Base-by-base conservation (phyloP, 2,888 invertebrate species). In the Trissolcus brochymenae region DNA sequence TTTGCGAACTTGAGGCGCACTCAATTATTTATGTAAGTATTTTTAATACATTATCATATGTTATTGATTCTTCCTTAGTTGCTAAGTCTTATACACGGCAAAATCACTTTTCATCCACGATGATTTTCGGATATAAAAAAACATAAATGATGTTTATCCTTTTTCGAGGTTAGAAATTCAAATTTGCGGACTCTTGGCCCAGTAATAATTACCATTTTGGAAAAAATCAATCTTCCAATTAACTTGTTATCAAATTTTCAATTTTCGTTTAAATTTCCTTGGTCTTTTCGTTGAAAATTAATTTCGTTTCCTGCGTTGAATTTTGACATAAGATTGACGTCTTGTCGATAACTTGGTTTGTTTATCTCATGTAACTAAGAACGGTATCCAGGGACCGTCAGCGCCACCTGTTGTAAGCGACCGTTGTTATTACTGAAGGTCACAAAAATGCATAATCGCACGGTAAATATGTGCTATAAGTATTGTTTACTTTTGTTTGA, bases 371-470 rank as follows among this genome's bases (percentile, higher is more conserved):
- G 66, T 67, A 51, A 43, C 57, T 16, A 67, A n/a, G 66, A 16
- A 41, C 57, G 68, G 74, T 74, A 61, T 60, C 74, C 41, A 74
- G 7, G 7, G 61, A 57, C 25, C n/a, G n/a, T 6, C 43, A 9
- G 16, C 43, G 67, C 53, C 67, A 50, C 50, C 74, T 74, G 13
- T 40, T 1, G 1, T 1, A 11, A 1, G 4, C 35, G 56, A 67
- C 53, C 55, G 62, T 40, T 17, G 46, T 7, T 4, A 19, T 40
- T 40, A 16, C 16, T 35, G 16, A 66, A 50, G 11, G 25, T 43
- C 7, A 51, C 4, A 70, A 59, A 35, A 35, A 35, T 35, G 7
- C 35, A 35, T 11, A 29, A 35, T 35, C 11, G 35, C 35, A 1
- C 25, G 25, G 25, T 25, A 25, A 2, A 25, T 25, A 4, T 4